These are phyloP conservation scores for Himalopsyche tibetana DNA, from an alignment of 2,888 invertebrate genomes.

Conservation along the genomic window DNA sequence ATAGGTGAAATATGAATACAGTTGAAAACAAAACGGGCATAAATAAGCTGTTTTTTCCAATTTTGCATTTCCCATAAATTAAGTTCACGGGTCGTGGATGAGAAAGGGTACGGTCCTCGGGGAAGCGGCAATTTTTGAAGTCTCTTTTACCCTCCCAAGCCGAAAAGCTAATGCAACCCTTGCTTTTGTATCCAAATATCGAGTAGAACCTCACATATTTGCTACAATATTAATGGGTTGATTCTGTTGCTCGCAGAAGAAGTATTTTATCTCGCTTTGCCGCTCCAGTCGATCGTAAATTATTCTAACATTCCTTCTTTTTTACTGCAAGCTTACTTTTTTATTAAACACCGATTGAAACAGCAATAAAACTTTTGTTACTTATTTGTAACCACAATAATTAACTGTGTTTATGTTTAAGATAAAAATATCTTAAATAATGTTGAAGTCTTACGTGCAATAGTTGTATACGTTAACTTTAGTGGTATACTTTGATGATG, in stretches of 20 bases:
- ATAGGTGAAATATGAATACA: constrained; percentile 48
- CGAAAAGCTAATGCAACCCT: constrained; percentile 24
- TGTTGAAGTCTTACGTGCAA: too few relatives aligned
- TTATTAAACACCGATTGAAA: background rate
- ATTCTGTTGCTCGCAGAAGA: constrained; percentile 1
- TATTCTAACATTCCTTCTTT: background rate
- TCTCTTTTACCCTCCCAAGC: constrained; percentile 18
- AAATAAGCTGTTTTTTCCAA: constrained; percentile 53
- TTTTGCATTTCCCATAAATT: constrained; percentile 52
- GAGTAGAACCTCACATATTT: background rate
- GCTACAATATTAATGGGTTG: constrained; percentile 27
- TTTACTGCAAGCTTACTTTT: background rate
- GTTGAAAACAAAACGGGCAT: constrained; percentile 39
- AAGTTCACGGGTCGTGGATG: constrained; percentile 42
- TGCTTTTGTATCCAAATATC: constrained; percentile 22
- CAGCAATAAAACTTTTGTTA: too few relatives aligned
- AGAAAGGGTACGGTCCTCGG: constrained; percentile 2
- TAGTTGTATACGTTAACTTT: too few relatives aligned
- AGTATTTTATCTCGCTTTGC: constrained; percentile 1
- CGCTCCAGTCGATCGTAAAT: background rate
- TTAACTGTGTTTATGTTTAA: too few relatives aligned
- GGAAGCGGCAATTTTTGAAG: constrained; percentile 24
- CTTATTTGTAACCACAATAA: too few relatives aligned
- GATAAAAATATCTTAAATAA: too few relatives aligned
- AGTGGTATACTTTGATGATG: too few relatives aligned